These are phyloP conservation scores for Octonoba sinensis DNA, from an alignment of 2,888 invertebrate genomes.

Conservation along the genomic window DNA sequence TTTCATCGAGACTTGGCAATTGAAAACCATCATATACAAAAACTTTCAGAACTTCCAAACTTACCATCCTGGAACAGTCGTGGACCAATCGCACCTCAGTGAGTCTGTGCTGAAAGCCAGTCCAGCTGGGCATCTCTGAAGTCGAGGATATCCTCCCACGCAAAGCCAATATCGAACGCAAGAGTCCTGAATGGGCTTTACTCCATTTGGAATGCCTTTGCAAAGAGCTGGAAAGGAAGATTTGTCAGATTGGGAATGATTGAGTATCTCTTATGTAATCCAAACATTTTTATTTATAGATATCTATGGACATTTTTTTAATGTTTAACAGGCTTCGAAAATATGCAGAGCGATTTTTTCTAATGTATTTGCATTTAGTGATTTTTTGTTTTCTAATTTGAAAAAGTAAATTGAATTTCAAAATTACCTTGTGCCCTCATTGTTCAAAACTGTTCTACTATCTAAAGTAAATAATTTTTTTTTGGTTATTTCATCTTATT, in stretches of 20 bases:
- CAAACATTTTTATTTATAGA: too few species aligned
- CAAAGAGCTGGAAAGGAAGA: conserved; percentile 80
- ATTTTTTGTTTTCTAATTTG: too few species aligned
- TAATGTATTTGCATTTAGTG: too few species aligned
- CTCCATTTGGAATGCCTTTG: conserved; percentile 91
- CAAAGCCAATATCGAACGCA: conserved; percentile 96
- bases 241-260: too few species aligned
- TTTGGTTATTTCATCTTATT: neutral
- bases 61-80: conserved; percentile 67
- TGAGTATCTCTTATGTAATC: too few species aligned
- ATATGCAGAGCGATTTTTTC: too few species aligned
- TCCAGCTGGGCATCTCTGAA: conserved; percentile 79
- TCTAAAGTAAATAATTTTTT: conserved; percentile 10
- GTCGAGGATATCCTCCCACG: conserved; percentile 91
- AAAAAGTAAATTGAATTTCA: too few species aligned
- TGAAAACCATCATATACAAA: neutral
- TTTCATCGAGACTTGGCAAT: too few species aligned
- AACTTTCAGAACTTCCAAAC: neutral
- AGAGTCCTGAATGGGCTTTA: conserved; percentile 90
- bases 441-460: too few species aligned
- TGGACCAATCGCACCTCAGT: conserved; percentile 65
- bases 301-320: too few species aligned
- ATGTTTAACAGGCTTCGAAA: too few species aligned
- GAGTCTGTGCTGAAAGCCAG: conserved; percentile 66
- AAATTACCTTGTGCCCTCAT: too few species aligned